Evolutionary conservation across 2,113 vertebrate genomes (phyloP), one percentile per base, ranked within the genome.

Genomic region (Charina bottae): DNA sequence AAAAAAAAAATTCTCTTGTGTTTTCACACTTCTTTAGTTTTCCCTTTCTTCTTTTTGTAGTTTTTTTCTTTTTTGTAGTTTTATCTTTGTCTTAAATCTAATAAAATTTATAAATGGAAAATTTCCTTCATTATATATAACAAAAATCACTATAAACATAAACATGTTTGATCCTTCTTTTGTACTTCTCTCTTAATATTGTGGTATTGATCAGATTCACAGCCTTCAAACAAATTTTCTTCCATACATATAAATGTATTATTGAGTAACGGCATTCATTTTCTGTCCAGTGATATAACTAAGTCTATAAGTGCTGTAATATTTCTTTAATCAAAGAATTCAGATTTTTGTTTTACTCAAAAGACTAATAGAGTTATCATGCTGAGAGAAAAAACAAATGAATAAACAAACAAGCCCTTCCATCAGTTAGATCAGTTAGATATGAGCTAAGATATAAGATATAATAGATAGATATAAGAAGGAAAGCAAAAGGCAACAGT

Each of bases 181-280:
- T 13, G 8, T 83, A 72, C 88, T 93, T 85, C 8, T 0, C 93
- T 93, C 91, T 46, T 68, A 84, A 2, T 15, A 2, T 0, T 91
- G 23, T 86, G 89, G 8, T 2, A 91, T 94, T 90, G 86, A 88
- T 33, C 46, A 90, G 89, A 94, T 58, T 68, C 49, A 89, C 56
- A 90, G 17, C 0, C 49, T 15, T 7, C 11, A 8, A 62, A 58
- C 83, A 85, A 33, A 0, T 68, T 58, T 6, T 4, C 42, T 68
- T 49, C 87, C 87, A 2, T 58, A 89, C 42, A 54, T 62, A 62
- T 24, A 93, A 55, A 93, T 89, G 0, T 55, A 2, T 15, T 54
- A 91, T 89, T 93, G 90, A 92, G 72, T 85, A 83, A 26, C 19
- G 60, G 24, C 23, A 2, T n/a, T 78, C 2, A 49, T 56, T 87